Conservation (phyloP, 1,140 invertebrate genomes). For the Leucophenga varia region DNA sequence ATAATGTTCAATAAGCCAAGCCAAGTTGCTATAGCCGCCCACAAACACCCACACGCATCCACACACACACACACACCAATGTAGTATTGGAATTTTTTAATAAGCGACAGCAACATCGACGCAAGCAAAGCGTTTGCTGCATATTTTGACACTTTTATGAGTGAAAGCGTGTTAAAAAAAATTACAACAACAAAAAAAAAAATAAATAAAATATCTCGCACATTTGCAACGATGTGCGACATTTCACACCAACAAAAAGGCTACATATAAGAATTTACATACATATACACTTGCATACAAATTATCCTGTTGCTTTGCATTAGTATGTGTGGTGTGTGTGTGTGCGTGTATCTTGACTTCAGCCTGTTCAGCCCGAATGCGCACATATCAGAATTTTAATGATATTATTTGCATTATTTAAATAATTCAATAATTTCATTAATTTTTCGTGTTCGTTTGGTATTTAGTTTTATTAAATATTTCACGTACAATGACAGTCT, state of each 20-base stretch:
- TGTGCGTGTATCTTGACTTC: background rate
- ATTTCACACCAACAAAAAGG: constrained; percentile 40
- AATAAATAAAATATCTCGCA: too few species aligned
- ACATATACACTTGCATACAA: background rate
- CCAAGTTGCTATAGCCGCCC: too few species aligned
- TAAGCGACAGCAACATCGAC: constrained; percentile 7
- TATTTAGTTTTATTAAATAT: too few species aligned
- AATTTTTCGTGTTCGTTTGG: constrained; percentile 9
- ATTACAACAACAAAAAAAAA: constrained; percentile 39
- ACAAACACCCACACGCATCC: too few species aligned
- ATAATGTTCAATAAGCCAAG: too few species aligned
- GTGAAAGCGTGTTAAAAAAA: constrained; percentile 28
- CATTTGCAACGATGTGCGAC: constrained; percentile 30
- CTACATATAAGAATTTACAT: too few species aligned
- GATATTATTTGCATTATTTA: constrained; percentile 46
- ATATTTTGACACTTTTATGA: constrained; percentile 42
- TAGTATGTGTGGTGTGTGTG: constrained; percentile 1
- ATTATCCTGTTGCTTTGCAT: background rate
- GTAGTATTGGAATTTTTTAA: constrained; percentile 36
- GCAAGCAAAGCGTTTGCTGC: constrained; percentile 20
- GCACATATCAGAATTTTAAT: constrained; percentile 16
- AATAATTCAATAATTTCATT: constrained; percentile 40
- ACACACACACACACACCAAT: background rate
- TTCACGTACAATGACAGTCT: too few species aligned
- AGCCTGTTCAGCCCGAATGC: too few species aligned